Conservation (phyloP, 2,797 vertebrate species). For the Pelodytes ibericus region DNA sequence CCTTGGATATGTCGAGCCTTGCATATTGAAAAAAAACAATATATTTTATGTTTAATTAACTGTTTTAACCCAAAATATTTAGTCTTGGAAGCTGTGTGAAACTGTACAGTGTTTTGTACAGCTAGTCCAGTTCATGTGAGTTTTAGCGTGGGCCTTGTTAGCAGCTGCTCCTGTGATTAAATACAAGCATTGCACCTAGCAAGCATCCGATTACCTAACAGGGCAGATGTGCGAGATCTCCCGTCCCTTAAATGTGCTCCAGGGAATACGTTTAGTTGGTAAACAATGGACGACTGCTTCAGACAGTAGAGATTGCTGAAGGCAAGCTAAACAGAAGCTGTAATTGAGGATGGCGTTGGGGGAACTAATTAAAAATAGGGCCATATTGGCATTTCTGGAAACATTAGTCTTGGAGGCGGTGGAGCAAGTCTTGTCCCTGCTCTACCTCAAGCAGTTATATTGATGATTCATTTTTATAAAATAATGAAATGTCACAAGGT, state of each 20-base stretch:
- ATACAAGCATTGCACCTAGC: not conserved
- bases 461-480: slow-evolving; percentile 22
- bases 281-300: not conserved
- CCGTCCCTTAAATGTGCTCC: not conserved
- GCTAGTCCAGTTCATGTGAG: no score
- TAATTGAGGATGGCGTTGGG: not conserved
- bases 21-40: no score
- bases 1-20: no score
- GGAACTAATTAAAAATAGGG: not conserved
- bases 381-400: not conserved
- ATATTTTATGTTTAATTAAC: no score
- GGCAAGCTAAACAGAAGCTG: not conserved
- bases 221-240: not conserved
- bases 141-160: not conserved
- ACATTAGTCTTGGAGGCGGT: not conserved
- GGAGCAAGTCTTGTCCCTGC: not conserved
- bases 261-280: not conserved
- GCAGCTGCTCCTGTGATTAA: slow-evolving; percentile 8
- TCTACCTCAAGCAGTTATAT: slow-evolving; percentile 11
- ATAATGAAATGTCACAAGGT: slow-evolving; percentile 35
- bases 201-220: not conserved
- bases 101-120: no score
- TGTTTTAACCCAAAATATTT: no score
- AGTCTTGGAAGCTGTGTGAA: no score
- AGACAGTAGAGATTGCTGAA: not conserved